These are phyloP conservation scores for Drosophila recens DNA, from an alignment of 2,888 invertebrate genomes.

Conservation along the genomic window DNA sequence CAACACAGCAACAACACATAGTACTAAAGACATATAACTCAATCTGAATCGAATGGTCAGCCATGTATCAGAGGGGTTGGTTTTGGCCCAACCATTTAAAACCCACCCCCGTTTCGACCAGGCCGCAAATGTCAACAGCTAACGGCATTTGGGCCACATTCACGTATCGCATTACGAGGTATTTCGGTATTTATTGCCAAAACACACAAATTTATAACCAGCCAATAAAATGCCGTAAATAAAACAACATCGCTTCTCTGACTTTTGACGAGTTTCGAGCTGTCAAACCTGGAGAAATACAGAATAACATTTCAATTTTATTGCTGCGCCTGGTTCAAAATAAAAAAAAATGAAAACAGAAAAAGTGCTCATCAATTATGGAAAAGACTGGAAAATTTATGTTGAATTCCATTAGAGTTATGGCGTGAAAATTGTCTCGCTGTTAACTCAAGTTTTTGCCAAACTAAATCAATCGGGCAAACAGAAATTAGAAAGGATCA, in stretches of 20 bases:
- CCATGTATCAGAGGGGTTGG: slow-evolving; percentile 44
- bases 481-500: slow-evolving; percentile 40
- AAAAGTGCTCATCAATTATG: slow-evolving; percentile 67
- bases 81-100: slow-evolving; percentile 7
- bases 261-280: slow-evolving; percentile 59
- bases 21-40: slow-evolving; percentile 28
- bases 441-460: slow-evolving; percentile 13
- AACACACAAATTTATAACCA: slow-evolving; percentile 76
- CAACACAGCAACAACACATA: slow-evolving; percentile 5
- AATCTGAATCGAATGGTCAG: slow-evolving; percentile 60
- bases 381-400: slow-evolving; percentile 75
- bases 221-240: slow-evolving; percentile 65
- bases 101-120: slow-evolving; percentile 12
- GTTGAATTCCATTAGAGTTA: slow-evolving; percentile 80
- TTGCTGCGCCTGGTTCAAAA: slow-evolving; percentile 50
- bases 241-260: slow-evolving; percentile 42
- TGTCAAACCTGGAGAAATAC: slow-evolving; percentile 25
- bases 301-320: slow-evolving; percentile 74
- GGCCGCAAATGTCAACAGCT: slow-evolving; percentile 71
- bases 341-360: slow-evolving; percentile 16
- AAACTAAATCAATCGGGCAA: slow-evolving; percentile 41
- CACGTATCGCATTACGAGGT: slow-evolving; percentile 31
- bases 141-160: slow-evolving; percentile 28
- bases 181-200: slow-evolving; percentile 75
- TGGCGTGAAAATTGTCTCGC: slow-evolving; percentile 67